phyloP scores from a whole-genome alignment of 1,140 invertebrate species.

The Macrobrachium nipponense region DNA sequence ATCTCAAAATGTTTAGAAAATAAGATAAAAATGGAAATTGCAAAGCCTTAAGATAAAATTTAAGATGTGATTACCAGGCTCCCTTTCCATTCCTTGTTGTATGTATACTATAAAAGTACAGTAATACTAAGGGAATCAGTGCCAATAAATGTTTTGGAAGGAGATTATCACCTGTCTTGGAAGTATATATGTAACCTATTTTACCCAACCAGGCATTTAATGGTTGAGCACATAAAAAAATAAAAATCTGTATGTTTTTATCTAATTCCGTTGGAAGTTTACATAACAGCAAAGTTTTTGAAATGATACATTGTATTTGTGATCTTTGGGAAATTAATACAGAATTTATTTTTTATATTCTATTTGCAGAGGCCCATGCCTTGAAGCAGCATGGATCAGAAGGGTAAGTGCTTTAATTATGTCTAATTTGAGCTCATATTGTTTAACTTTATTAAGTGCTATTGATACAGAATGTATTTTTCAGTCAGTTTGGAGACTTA shows the following conservation, averaged over 20 bases:
- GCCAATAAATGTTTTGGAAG: no score
- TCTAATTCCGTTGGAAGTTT: neutral
- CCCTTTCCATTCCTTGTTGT: no score
- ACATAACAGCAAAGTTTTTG: neutral
- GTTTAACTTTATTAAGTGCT: neutral
- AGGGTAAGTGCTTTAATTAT: slow-evolving; percentile 25
- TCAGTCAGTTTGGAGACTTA: no score
- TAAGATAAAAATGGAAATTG: no score
- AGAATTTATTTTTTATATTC: neutral
- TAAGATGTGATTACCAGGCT: no score
- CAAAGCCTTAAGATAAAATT: no score
- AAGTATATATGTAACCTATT: no score
- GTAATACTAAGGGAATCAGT: no score
- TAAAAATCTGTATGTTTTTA: neutral
- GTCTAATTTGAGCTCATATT: neutral
- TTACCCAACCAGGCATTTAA: neutral
- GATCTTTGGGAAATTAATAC: neutral
- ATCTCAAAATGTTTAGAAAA: no score
- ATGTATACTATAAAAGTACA: no score
- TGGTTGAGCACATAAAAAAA: neutral
- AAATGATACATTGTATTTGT: neutral
- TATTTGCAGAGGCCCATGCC: slow-evolving; percentile 48
- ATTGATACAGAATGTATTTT: no score
- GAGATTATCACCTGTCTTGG: no score
- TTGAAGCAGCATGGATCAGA: slow-evolving; percentile 39